A percentile compares a stretch with the other conserved stretches of the same genome.
These are phyloP conservation scores for Scaptomyza cyrtandrae DNA, from an alignment of 2,888 invertebrate genomes.

Conservation along the genomic window DNA sequence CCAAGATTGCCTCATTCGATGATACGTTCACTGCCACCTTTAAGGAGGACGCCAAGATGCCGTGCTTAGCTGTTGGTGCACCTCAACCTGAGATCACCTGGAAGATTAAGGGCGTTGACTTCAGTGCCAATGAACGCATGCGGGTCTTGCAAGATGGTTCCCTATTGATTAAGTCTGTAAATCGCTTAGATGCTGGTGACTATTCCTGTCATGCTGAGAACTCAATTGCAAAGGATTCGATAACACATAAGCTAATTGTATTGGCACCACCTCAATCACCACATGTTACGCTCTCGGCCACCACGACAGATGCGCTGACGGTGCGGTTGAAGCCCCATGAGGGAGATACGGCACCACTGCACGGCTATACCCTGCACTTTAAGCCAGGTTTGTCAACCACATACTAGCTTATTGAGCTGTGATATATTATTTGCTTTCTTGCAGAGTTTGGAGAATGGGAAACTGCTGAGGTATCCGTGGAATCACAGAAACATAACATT, in stretches of 20 bases:
- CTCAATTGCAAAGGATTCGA: conserved; percentile 95
- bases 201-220: conserved; percentile 97
- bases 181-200: conserved; percentile 95
- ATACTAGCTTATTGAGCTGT: neutral
- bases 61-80: conserved; percentile 96
- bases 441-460: conserved; percentile 96
- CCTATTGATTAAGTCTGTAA: conserved; percentile 94
- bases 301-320: conserved; percentile 90
- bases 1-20: conserved; percentile 97
- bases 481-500: conserved; percentile 92
- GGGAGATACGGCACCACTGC: conserved; percentile 93
- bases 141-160: conserved; percentile 95
- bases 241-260: conserved; percentile 94
- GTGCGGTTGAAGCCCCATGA: conserved; percentile 90
- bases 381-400: conserved; percentile 87
- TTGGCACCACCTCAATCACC: conserved; percentile 91
- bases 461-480: conserved; percentile 91
- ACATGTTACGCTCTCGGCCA: conserved; percentile 89
- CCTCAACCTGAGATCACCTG: conserved; percentile 95
- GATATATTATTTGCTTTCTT: neutral
- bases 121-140: conserved; percentile 92
- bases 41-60: conserved; percentile 95
- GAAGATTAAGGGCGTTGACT: conserved; percentile 93
- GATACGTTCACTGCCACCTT: conserved; percentile 96
- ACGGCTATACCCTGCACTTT: conserved; percentile 96